Conservation (phyloP, 2,888 invertebrate species). For the Alsophila aescularia region DNA sequence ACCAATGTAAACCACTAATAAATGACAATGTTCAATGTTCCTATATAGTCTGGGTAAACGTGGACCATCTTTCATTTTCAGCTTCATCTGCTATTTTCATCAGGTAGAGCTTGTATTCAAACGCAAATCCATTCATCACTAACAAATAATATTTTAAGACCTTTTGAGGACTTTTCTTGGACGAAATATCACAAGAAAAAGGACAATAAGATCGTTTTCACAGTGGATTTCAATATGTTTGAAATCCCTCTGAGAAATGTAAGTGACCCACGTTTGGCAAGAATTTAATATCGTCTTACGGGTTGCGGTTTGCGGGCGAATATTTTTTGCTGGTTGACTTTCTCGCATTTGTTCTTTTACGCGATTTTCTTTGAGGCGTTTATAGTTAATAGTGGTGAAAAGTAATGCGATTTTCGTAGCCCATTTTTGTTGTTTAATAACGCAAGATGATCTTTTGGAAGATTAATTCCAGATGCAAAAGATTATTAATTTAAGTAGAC, state of each 20-base stretch:
- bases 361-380: slow-evolving; percentile 36
- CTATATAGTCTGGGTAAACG: too few species aligned
- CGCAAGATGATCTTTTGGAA: not conserved
- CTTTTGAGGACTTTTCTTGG: not conserved
- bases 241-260: slow-evolving; percentile 17
- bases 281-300: slow-evolving; percentile 55
- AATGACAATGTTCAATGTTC: too few species aligned
- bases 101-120: too few species aligned
- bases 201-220: slow-evolving; percentile 13
- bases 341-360: slow-evolving; percentile 42
- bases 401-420: slow-evolving; percentile 5
- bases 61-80: too few species aligned
- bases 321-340: slow-evolving; percentile 45
- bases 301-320: slow-evolving; percentile 32
- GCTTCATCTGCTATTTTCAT: too few species aligned
- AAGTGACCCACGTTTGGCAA: slow-evolving; percentile 41
- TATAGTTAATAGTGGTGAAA: slow-evolving; percentile 13
- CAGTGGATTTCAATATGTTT: slow-evolving; percentile 18
- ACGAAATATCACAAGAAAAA: not conserved
- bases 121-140: too few species aligned
- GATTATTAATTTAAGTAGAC: too few species aligned
- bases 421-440: not conserved
- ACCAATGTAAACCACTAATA: too few species aligned
- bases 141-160: too few species aligned
- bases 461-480: not conserved